Base-by-base conservation (phyloP, 37 sponge, comb jelly and placozoan species). In the Ianthella basta region DNA sequence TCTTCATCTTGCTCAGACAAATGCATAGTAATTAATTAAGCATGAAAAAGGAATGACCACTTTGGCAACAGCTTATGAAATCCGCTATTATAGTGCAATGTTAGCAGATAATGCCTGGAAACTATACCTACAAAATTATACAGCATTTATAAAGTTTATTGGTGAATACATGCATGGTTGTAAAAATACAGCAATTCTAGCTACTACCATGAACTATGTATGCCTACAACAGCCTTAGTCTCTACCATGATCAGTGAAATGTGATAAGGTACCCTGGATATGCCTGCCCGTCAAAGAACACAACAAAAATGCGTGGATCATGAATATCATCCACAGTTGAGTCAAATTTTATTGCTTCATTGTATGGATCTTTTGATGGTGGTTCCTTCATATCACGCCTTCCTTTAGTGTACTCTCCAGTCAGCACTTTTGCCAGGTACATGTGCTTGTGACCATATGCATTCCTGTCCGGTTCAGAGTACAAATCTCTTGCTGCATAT, bases 231-330 rank as follows among this genome's bases (percentile, higher is more conserved):
- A 10, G 50, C 50, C 3, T 44, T 3, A 44, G 8, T 8, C 50
- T 44, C 3, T 44, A 10, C 8, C 50, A 10, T 8, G 3, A 8
- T 44, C 59, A 87, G 30, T 5, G 29, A 39, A 85, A 85, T 21
- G 78, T 86, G 33, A 92, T 86, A 1, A 89, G 55, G 30, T 88
- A 91, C 32, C 84, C 92, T 36, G 92, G 92, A 56, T 92, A 92
- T 19, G 60, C 80, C 78, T 83, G 86, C 33, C 89, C 86, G 83
- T 92, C 92, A 68, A 5, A 27, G 50, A 86, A 92, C 14, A 86
- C 74, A 3, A 92, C 92, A 88, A 86, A 92, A 19, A 92, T 92
- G 4, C 23, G 5, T 59, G 92, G 89, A 70, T 78, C 83, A 27
- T 56, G 13, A 8, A 60, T 60, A 63, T 92, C 78, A 37, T 91